phyloP scores from a whole-genome alignment of 2,888 invertebrate genomes.

The Trichogramma evanescens region DNA sequence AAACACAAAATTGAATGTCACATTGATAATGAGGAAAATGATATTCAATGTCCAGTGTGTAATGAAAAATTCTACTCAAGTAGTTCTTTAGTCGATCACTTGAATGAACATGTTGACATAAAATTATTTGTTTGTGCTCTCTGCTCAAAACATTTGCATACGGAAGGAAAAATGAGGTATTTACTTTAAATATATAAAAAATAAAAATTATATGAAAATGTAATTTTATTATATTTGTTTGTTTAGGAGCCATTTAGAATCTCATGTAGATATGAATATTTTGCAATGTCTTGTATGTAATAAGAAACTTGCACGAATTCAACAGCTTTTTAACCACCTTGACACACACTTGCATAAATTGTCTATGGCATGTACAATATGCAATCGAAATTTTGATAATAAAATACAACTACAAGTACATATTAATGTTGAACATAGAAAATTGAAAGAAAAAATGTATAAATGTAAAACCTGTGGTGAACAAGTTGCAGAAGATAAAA shows the following conservation, averaged over 20 bases:
- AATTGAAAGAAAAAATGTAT: neutral
- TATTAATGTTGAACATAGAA: conserved; percentile 9
- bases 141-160: conserved; percentile 10
- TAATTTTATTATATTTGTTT: neutral
- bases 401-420: conserved; percentile 12
- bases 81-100: conserved; percentile 4
- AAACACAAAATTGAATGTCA: conserved; percentile 16
- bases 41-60: conserved; percentile 16
- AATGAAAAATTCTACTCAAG: conserved; percentile 8
- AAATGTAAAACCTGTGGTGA: neutral
- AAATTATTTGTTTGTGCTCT: conserved; percentile 7
- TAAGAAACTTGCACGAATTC: conserved; percentile 5
- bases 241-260: conserved; percentile 7
- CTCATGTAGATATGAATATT: conserved; percentile 13
- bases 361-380: conserved; percentile 5
- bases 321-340: conserved; percentile 3
- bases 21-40: neutral
- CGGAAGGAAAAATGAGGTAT: conserved; percentile 13
- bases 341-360: conserved; percentile 2
- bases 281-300: conserved; percentile 10
- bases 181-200: neutral
- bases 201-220: neutral
- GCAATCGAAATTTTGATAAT: neutral
- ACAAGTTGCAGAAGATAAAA: neutral
- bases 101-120: conserved; percentile 11